These are phyloP conservation scores for Solen grandis DNA, from an alignment of 1,140 invertebrate genomes.

Conservation along the genomic window DNA sequence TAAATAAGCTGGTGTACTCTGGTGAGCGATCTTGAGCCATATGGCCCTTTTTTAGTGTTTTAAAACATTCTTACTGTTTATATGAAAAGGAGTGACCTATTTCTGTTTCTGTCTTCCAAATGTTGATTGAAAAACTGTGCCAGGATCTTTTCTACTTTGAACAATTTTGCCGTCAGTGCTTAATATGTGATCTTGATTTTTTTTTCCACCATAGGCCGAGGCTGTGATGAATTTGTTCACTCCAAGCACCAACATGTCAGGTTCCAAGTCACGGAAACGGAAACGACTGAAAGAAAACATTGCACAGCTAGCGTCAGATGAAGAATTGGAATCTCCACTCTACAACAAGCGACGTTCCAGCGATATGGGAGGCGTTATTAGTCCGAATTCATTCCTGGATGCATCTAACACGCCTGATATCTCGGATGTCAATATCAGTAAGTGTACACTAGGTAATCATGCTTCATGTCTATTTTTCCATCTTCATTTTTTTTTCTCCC, in stretches of 20 bases:
- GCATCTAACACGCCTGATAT: slow-evolving; percentile 81
- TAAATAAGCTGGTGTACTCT: too few relatives aligned
- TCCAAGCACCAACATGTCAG: slow-evolving; percentile 61
- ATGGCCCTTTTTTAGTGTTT: too few relatives aligned
- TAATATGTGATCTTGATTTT: neutral
- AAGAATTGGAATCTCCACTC: slow-evolving; percentile 81
- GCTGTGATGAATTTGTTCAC: slow-evolving; percentile 51
- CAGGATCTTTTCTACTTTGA: too few relatives aligned
- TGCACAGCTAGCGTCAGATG: slow-evolving; percentile 80
- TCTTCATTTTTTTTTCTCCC: too few relatives aligned
- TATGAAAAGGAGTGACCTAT: too few relatives aligned
- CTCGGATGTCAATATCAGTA: slow-evolving; percentile 66
- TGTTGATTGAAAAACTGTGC: too few relatives aligned
- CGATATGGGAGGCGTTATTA: slow-evolving; percentile 88
- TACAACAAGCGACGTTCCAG: slow-evolving; percentile 89
- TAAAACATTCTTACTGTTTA: too few relatives aligned
- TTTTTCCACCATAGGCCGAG: neutral
- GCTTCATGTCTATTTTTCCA: slow-evolving; percentile 1
- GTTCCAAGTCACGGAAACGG: slow-evolving; percentile 77
- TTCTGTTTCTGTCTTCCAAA: too few relatives aligned
- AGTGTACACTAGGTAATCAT: slow-evolving; percentile 1
- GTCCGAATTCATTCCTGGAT: slow-evolving; percentile 93
- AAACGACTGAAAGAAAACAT: slow-evolving; percentile 81
- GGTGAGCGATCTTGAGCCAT: too few relatives aligned
- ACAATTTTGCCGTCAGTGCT: too few relatives aligned